A percentile compares a stretch with the other conserved stretches of the same genome.
phyloP scores from a whole-genome alignment of 1,140 invertebrate genomes.

The Drosophila athabasca region DNA sequence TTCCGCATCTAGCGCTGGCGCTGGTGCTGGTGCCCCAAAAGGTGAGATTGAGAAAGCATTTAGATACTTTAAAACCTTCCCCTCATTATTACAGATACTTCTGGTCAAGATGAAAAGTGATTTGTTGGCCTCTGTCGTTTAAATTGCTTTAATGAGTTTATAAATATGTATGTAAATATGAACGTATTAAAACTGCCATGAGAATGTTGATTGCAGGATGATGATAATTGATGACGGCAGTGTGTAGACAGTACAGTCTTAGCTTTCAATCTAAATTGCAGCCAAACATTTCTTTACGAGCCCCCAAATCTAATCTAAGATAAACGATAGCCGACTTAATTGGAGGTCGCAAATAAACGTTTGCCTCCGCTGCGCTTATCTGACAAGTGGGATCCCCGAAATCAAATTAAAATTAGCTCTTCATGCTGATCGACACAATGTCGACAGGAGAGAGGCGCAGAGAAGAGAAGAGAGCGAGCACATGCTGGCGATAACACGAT shows the following conservation, averaged over 20 bases:
- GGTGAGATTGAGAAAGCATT: neutral
- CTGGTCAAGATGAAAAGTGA: no score
- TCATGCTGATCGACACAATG: slow-evolving; percentile 16
- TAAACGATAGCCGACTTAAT: slow-evolving; percentile 24
- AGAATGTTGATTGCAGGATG: no score
- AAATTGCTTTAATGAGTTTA: no score
- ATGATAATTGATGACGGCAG: no score
- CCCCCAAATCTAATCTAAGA: slow-evolving; percentile 18
- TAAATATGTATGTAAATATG: no score
- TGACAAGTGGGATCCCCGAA: slow-evolving; percentile 16
- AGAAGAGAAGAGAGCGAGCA: no score
- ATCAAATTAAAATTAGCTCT: slow-evolving; percentile 12
- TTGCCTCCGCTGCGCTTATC: slow-evolving; percentile 1
- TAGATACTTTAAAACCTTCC: no score
- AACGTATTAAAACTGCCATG: no score
- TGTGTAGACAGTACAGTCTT: slow-evolving; percentile 6
- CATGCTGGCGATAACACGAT: slow-evolving; percentile 24
- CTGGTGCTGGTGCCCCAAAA: neutral
- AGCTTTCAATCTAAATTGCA: slow-evolving; percentile 16
- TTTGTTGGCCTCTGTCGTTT: no score
- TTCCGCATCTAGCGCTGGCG: no score
- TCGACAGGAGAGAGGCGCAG: slow-evolving; percentile 1
- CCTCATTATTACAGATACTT: no score
- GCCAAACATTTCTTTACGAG: slow-evolving; percentile 23
- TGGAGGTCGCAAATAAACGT: slow-evolving; percentile 13